Evolutionary conservation across 2,113 vertebrate genomes (phyloP), one percentile per base, ranked within the genome.

Genomic region (Opisthocomus hoazin): DNA sequence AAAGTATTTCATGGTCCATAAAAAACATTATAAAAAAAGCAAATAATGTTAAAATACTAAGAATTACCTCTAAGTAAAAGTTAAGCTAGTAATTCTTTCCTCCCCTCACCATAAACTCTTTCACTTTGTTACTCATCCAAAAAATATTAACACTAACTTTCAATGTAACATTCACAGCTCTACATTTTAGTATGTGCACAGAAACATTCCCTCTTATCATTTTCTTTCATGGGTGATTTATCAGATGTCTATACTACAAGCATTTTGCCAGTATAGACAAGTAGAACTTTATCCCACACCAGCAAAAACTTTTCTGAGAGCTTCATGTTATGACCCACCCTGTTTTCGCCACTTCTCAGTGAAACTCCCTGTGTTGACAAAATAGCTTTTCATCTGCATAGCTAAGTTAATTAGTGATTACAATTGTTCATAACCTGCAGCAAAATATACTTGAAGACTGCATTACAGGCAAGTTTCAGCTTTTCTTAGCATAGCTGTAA

Each of bases 331-430:
- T 56, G 81, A 96, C 45, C 81, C 80, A 95, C 65, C 91, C 77
- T 68, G 24, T 82, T 96, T 95, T 89, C 57, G 36, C 69, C 48
- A 82, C 61, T 82, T 45, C 54, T 75, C 89, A 56, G 65, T 94
- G 94, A 96, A 97, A 96, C 89, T 89, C 24, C 48, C 39, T 16
- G 1, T 95, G 93, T 96, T 97, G 93, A 93, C 95, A 96, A 96
- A 97, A 97, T 66, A 95, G 17, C 23, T 66, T 93, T 95, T 94
- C 93, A 95, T 96, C 81, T 96, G 36, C 77, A 84, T 36, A 87
- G 70, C 32, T 93, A 68, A 91, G 93, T 70, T 95, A 95, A 94
- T 96, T 95, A 91, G 30, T 79, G 84, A 95, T 95, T 95, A 93
- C 22, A 79, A 57, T 87, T 94, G 65, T 84, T 96, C 43, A 53